phyloP scores from a whole-genome alignment of 2,797 vertebrate species.

The Falco peregrinus region DNA sequence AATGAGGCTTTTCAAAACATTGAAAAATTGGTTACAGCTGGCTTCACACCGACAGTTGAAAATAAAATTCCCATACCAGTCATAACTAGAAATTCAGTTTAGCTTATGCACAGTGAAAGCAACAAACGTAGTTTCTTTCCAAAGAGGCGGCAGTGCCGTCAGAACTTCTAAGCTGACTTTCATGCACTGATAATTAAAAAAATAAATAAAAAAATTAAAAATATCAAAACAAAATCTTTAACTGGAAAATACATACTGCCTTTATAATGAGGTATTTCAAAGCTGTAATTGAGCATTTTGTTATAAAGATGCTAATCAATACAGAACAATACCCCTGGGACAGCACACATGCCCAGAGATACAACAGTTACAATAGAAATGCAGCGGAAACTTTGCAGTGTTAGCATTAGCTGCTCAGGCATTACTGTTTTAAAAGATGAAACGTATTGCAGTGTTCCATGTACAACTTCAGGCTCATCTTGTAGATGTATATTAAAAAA shows the following conservation, averaged over 20 bases:
- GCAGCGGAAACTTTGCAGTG: neutral
- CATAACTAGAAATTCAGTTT: constrained; percentile 55
- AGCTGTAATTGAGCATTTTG: constrained; percentile 86
- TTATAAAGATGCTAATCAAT: constrained; percentile 80
- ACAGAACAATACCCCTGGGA: constrained; percentile 73
- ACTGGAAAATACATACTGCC: constrained; percentile 47
- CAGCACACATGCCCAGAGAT: constrained; percentile 30
- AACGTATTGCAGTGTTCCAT: neutral
- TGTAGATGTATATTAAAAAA: neutral
- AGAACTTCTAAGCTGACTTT: constrained; percentile 60
- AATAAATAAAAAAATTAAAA: neutral
- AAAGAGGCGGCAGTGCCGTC: neutral
- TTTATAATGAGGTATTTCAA: constrained; percentile 88
- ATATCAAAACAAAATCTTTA: constrained; percentile 37
- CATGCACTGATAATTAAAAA: constrained; percentile 48
- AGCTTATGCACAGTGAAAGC: constrained; percentile 25
- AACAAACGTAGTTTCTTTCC: constrained; percentile 17
- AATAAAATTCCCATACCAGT: constrained; percentile 46
- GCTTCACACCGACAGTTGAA: constrained; percentile 24
- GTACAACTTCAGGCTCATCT: neutral
- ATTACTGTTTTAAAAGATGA: constrained; percentile 46
- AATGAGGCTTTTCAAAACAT: constrained; percentile 37
- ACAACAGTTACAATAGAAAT: constrained; percentile 59
- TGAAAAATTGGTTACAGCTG: constrained; percentile 58
- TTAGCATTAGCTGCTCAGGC: constrained; percentile 29